Percentiles rank a stretch among this genome's conserved stretches.
Conservation (phyloP, 37 sponge, comb jelly and placozoan species). For the Aplysina aerophoba region DNA sequence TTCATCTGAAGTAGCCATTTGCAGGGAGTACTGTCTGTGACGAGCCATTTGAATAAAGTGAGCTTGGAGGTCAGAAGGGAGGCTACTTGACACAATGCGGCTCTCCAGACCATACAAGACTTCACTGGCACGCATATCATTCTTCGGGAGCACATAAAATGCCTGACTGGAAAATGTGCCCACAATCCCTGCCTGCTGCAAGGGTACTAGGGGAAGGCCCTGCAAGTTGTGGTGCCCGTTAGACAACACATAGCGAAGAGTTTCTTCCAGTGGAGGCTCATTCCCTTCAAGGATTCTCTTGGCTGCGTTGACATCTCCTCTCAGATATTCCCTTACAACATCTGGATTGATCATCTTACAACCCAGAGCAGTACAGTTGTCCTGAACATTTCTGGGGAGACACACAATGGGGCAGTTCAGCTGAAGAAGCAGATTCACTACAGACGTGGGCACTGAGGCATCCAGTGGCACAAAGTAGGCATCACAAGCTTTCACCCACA, state of each 20-base stretch:
- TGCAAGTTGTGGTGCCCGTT: not conserved
- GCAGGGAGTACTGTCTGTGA: not conserved
- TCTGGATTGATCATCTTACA: constrained; percentile 32
- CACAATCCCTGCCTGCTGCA: constrained; percentile 24
- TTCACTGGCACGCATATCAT: not conserved
- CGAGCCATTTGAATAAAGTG: not conserved
- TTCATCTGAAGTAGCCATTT: constrained; percentile 8
- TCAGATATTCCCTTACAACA: constrained; percentile 9
- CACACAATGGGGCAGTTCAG: constrained; percentile 29
- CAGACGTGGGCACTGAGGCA: constrained; percentile 2
- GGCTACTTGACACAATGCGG: not conserved
- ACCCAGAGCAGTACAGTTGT: not conserved
- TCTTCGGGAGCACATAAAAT: constrained; percentile 18
- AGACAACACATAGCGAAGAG: constrained; percentile 32
- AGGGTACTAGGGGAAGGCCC: constrained; percentile 44
- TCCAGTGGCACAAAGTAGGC: constrained; percentile 46
- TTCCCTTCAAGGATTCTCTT: not conserved
- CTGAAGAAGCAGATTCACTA: constrained; percentile 22
- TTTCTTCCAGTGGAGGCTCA: constrained; percentile 24
- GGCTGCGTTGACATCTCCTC: not conserved
- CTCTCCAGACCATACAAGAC: constrained; percentile 17
- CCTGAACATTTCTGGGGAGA: constrained; percentile 38
- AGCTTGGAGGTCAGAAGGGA: not conserved
- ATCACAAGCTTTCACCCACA: constrained; percentile 40
- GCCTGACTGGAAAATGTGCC: not conserved